Evolutionary conservation across 2,113 vertebrate species (phyloP).

Genomic region (Bombycilla garrulus): DNA sequence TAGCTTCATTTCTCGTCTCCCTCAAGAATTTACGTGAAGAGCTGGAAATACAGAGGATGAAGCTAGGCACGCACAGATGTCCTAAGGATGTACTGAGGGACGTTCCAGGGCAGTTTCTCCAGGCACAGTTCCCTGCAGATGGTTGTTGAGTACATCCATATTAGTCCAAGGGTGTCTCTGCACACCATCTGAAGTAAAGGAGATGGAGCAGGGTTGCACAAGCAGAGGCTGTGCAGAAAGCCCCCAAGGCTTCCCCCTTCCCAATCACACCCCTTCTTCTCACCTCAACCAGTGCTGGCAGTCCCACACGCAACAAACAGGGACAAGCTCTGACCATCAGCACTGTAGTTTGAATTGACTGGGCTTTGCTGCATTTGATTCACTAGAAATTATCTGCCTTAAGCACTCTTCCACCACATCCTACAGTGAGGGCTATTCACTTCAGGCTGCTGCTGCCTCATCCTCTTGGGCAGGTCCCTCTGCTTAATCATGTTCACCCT

Average conservation of each 20-base stretch:
- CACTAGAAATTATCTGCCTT: background rate
- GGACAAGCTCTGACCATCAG: background rate
- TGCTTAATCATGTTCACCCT: background rate
- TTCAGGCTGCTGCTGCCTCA: background rate
- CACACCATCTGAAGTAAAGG: background rate
- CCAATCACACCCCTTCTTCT: background rate
- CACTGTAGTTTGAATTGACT: rapidly evolving
- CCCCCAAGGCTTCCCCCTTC: background rate
- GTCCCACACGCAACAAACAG: rapidly evolving
- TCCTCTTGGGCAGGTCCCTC: background rate
- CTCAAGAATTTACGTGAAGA: background rate
- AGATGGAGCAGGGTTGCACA: background rate
- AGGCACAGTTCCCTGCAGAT: background rate
- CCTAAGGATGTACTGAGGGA: background rate
- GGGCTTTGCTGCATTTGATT: background rate
- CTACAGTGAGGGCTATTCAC: background rate
- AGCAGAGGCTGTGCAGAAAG: background rate
- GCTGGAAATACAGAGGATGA: background rate
- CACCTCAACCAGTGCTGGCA: background rate
- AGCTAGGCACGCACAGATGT: background rate
- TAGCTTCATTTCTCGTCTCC: background rate
- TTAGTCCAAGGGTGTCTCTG: background rate
- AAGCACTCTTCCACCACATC: background rate
- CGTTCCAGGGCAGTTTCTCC: background rate
- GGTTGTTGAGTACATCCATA: background rate